Conservation (phyloP, 2,888 invertebrate genomes). For the Euplexia lucipara region DNA sequence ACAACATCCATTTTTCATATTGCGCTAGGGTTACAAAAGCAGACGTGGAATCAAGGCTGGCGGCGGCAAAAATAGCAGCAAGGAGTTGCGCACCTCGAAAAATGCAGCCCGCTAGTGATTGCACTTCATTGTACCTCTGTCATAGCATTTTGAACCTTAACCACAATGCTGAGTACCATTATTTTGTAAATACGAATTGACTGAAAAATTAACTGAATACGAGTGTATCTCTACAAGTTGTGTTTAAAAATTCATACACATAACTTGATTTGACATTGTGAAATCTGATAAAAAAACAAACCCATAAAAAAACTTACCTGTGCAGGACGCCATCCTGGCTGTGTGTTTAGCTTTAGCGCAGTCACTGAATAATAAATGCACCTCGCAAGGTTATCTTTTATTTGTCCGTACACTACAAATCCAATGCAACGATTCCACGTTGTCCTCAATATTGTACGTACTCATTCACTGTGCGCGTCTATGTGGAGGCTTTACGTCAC, state of each 20-base stretch:
- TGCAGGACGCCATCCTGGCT: slow-evolving; percentile 88
- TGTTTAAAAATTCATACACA: background rate
- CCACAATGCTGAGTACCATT: slow-evolving; percentile 16
- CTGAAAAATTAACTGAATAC: slow-evolving; percentile 2
- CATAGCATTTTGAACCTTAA: slow-evolving; percentile 57
- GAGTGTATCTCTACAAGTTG: slow-evolving; percentile 19
- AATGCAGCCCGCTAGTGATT: slow-evolving; percentile 58
- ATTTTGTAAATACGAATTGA: slow-evolving; percentile 21
- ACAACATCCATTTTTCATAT: background rate
- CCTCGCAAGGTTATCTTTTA: slow-evolving; percentile 82
- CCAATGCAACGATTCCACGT: slow-evolving; percentile 70
- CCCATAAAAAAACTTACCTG: slow-evolving; percentile 80
- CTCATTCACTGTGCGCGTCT: slow-evolving; percentile 72
- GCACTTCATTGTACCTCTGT: slow-evolving; percentile 45
- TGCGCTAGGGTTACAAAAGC: slow-evolving; percentile 20
- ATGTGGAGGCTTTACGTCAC: slow-evolving; percentile 83
- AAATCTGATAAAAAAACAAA: slow-evolving; percentile 37
- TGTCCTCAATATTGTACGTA: slow-evolving; percentile 64
- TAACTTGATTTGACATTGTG: slow-evolving; percentile 5
- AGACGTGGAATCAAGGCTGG: slow-evolving; percentile 22
- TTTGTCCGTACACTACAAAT: slow-evolving; percentile 71
- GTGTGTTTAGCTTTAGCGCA: slow-evolving; percentile 77
- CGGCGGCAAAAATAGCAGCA: slow-evolving; percentile 51
- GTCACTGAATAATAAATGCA: slow-evolving; percentile 89
- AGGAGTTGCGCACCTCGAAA: slow-evolving; percentile 59